Conservation (phyloP, 2,888 invertebrate species). For the Hypomecis punctinalis region DNA sequence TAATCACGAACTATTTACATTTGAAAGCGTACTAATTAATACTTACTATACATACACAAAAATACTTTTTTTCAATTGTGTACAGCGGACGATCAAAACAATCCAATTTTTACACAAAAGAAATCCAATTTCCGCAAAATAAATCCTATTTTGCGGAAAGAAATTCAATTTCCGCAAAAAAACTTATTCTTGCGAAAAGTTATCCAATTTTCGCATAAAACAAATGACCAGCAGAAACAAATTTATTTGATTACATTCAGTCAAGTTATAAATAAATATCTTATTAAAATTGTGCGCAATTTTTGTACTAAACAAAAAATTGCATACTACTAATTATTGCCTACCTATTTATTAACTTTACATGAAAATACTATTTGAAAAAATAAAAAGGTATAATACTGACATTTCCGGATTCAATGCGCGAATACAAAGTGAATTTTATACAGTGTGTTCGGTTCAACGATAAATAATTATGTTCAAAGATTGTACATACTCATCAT, state of each 20-base stretch:
- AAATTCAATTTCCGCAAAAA: too few species aligned
- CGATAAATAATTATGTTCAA: too few species aligned
- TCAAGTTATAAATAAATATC: constrained; percentile 30
- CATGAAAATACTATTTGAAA: constrained; percentile 7
- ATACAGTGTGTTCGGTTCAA: too few species aligned
- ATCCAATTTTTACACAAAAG: constrained; percentile 6
- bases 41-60: constrained; percentile 76
- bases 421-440: neutral
- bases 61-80: constrained; percentile 61
- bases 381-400: neutral
- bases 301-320: constrained; percentile 36
- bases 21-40: constrained; percentile 70
- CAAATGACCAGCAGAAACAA: constrained; percentile 8
- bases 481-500: too few species aligned
- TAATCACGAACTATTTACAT: constrained; percentile 80
- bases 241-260: constrained; percentile 34
- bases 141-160: too few species aligned
- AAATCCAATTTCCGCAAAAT: neutral
- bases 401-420: neutral
- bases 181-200: too few species aligned
- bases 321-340: constrained; percentile 34
- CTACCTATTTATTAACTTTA: constrained; percentile 7
- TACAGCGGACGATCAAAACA: constrained; percentile 29
- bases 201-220: constrained; percentile 5
- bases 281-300: constrained; percentile 41